Evolutionary conservation across 1,140 invertebrate species (phyloP).

Genomic region (Lepidurus arcticus): DNA sequence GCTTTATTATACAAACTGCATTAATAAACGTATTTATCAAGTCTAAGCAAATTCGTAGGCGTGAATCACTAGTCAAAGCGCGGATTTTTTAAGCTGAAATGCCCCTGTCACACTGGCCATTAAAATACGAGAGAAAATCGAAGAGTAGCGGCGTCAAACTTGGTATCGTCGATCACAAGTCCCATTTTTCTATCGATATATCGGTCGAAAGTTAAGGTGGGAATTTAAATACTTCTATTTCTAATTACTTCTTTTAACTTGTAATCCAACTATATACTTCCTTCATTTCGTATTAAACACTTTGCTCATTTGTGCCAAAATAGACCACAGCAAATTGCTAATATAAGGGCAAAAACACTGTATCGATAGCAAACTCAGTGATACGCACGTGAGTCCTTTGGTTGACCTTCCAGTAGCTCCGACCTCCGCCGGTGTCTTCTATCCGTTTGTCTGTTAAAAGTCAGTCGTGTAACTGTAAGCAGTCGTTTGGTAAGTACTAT

Average conservation of each 20-base stretch:
- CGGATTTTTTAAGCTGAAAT: not conserved
- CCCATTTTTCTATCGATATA: not conserved
- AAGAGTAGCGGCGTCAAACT: not conserved
- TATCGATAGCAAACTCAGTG: not conserved
- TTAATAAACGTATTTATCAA: not conserved
- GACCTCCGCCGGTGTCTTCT: slow-evolving; percentile 6
- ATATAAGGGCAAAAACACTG: not conserved
- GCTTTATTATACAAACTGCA: not conserved
- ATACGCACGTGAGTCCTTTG: slow-evolving; percentile 18
- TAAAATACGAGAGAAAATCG: slow-evolving; percentile 13
- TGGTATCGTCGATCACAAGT: not conserved
- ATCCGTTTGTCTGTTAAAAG: not conserved
- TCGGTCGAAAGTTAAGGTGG: not conserved
- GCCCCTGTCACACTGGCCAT: not conserved
- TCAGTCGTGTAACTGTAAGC: not conserved
- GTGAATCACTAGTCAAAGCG: slow-evolving; percentile 3
- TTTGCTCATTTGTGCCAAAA: not conserved
- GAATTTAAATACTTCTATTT: not conserved
- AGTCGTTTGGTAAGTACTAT: not conserved
- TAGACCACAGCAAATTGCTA: not conserved
- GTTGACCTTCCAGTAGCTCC: slow-evolving; percentile 2
- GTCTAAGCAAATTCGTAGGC: not conserved
- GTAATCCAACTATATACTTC: too few species aligned
- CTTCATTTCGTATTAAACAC: too few species aligned
- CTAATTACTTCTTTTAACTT: not conserved